Conservation (phyloP, 2,888 invertebrate species). For the Caenorhabditis zanzibari region DNA sequence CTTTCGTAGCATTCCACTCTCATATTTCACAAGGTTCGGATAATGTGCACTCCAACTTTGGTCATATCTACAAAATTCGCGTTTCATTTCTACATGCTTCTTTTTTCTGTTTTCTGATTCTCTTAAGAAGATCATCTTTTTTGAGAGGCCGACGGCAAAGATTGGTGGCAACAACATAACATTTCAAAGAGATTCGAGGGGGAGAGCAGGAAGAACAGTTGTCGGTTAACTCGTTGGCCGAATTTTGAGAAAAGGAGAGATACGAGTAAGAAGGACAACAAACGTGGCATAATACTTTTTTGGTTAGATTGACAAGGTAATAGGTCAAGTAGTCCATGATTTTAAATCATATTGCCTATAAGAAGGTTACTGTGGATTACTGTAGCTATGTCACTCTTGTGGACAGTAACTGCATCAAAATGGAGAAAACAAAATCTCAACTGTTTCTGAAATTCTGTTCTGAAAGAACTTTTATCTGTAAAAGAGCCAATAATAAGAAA, state of each 20-base stretch:
- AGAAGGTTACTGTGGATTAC: no score
- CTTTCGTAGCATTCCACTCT: no score
- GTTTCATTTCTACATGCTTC: background rate
- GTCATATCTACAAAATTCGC: background rate
- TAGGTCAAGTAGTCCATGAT: background rate
- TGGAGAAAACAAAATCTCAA: no score
- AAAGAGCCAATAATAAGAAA: no score
- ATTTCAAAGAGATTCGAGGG: background rate
- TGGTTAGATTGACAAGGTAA: background rate
- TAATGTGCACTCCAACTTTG: background rate
- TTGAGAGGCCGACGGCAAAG: background rate
- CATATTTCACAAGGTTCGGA: no score
- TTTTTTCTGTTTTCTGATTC: constrained; percentile 10
- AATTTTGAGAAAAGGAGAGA: background rate
- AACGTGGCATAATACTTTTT: background rate
- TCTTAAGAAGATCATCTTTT: constrained; percentile 10
- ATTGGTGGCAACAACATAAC: background rate
- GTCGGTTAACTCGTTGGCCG: constrained; percentile 7
- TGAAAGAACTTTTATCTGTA: no score
- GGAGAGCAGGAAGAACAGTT: background rate
- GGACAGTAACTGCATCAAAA: no score
- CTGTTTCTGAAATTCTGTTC: no score
- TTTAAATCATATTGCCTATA: no score
- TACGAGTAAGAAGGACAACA: background rate
- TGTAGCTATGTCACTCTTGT: no score